A percentile compares a stretch with the other conserved stretches of the same genome.
These are phyloP conservation scores for Pocota personata DNA, from an alignment of 2,888 invertebrate species.

Conservation along the genomic window DNA sequence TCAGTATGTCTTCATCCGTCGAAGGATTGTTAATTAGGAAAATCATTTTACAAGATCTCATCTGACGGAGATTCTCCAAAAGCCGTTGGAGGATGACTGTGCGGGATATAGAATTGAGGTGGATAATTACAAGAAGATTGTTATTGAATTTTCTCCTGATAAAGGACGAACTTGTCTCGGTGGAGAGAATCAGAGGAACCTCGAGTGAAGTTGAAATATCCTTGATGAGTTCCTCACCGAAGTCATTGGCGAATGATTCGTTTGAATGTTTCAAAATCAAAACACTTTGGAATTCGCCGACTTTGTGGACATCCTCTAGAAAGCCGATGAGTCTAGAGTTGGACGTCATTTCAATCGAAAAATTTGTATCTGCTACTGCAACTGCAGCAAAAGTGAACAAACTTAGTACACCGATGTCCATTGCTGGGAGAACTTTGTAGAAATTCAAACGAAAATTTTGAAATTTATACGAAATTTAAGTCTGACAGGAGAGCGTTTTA, in stretches of 20 bases:
- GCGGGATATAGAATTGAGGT: constrained; percentile 69
- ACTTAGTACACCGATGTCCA: background rate
- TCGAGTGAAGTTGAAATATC: constrained; percentile 40
- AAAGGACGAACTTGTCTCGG: constrained; percentile 75
- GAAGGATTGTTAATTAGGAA: constrained; percentile 75
- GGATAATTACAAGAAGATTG: constrained; percentile 75
- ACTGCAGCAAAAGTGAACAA: background rate
- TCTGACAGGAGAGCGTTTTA: background rate
- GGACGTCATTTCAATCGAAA: background rate
- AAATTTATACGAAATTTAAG: background rate
- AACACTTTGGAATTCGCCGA: background rate
- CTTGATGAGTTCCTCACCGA: constrained; percentile 4
- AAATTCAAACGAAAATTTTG: background rate
- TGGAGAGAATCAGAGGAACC: constrained; percentile 75
- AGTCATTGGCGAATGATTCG: background rate
- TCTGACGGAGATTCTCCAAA: constrained; percentile 75
- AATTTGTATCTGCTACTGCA: background rate
- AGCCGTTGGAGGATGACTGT: constrained; percentile 73
- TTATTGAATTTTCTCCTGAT: constrained; percentile 73
- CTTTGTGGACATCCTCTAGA: background rate
- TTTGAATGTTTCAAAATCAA: background rate
- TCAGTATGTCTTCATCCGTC: constrained; percentile 18
- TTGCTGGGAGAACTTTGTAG: background rate
- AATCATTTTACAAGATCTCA: constrained; percentile 76
- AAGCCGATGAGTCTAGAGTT: background rate